Base-by-base conservation (phyloP, 2,797 vertebrate genomes). In the Graptemys geographica region DNA sequence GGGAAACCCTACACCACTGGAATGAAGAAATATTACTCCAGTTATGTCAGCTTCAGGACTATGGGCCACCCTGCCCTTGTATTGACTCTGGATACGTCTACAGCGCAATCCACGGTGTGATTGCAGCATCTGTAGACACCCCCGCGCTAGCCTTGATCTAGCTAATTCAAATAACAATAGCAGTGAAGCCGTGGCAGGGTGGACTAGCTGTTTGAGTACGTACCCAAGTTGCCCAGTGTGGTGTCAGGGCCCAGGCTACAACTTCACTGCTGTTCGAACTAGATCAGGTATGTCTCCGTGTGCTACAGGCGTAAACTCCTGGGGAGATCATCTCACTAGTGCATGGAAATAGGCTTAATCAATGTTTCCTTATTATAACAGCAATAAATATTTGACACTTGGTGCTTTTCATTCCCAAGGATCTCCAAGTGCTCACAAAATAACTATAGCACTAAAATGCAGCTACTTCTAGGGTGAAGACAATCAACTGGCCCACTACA, bases 341-440 rank as follows among this genome's bases (percentile, higher is more conserved):
- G 65, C 65, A 1, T 13, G 37, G 16, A 88, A 69, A 10, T 11
- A 55, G 85, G 28, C 25, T 84, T 74, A 25, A 10, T 25, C 41
- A 5, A 1, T 1, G 0, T 86, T 65, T 90, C 82, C 6, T 53
- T 85, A 62, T 52, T 74, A 78, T 6, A 59, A 59, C 11, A 31
- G 25, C 83, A 31, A 79, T n/a, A 93, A 87, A n/a, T 86, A 27
- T 7, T 87, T 84, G 15, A 78, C 65, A 33, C 49, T 55, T 79
- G n/a, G 19, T 25, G 23, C 62, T 83, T 74, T 62, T 85, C 81
- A 55, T 3, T 89, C 90, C 79, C 62, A 83, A 76, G 80, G 84
- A 59, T 74, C 69, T 28, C 56, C 91, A 59, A 44, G n/a, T 79
- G 69, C 87, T 81, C 93, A 72, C 62, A 91, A 83, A 83, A 56